phyloP scores from a whole-genome alignment of 2,113 vertebrate genomes.

The Cyanoramphus novaezelandiae region DNA sequence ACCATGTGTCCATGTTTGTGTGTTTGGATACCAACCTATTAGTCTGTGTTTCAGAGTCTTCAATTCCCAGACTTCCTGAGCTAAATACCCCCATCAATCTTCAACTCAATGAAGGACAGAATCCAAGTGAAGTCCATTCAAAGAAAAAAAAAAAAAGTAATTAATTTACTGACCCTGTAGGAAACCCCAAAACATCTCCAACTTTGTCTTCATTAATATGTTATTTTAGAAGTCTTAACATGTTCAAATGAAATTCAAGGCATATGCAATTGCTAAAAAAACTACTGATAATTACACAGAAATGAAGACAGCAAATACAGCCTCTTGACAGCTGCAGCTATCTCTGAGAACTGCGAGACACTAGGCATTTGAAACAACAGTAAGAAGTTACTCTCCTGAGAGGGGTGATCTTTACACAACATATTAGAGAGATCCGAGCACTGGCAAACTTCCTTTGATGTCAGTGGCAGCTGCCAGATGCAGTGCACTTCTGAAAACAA shows the following conservation, averaged over 20 bases:
- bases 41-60: not conserved
- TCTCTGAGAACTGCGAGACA: not conserved
- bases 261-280: not conserved
- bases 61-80: not conserved
- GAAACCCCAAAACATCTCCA: not conserved
- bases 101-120: not conserved
- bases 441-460: not conserved
- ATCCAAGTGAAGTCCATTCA: not conserved
- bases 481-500: not conserved
- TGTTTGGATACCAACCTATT: not conserved
- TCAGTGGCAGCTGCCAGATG: not conserved
- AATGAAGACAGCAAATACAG: not conserved
- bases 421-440: not conserved
- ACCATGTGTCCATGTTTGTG: accelerated
- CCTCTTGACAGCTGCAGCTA: not conserved
- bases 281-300: not conserved
- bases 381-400: not conserved
- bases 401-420: not conserved
- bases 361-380: not conserved
- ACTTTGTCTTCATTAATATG: not conserved
- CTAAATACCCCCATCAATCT: not conserved
- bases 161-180: not conserved
- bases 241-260: not conserved
- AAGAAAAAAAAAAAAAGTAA: not conserved
- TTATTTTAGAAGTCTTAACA: not conserved